A percentile compares a stretch with the other conserved stretches of the same genome.
Evolutionary conservation across 2,888 invertebrate species (phyloP).

Genomic region (Caenorhabditis sp.): DNA sequence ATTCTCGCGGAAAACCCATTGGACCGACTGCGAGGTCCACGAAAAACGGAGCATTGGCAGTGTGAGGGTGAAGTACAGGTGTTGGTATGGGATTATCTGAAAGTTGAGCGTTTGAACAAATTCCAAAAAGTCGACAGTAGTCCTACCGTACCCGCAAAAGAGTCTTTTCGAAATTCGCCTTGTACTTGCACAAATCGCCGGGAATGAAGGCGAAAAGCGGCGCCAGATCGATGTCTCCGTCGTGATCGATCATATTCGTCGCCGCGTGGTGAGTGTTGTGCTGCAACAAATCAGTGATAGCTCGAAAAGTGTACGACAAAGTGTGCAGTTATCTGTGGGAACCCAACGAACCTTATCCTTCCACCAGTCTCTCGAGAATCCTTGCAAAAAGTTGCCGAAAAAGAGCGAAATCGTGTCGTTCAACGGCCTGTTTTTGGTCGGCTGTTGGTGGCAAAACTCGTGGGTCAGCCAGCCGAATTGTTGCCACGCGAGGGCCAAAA

Average conservation of each 20-base stretch:
- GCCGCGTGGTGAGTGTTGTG: slow-evolving; percentile 79
- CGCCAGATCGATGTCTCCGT: slow-evolving; percentile 76
- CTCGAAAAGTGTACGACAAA: neutral
- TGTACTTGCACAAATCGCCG: slow-evolving; percentile 74
- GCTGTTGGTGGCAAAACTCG: slow-evolving; percentile 77
- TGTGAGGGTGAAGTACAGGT: slow-evolving; percentile 75
- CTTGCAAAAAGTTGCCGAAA: slow-evolving; percentile 76
- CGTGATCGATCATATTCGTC: slow-evolving; percentile 76
- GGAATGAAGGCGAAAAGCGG: slow-evolving; percentile 77
- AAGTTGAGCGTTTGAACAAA: slow-evolving; percentile 1
- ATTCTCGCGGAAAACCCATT: slow-evolving; percentile 71
- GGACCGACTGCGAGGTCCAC: slow-evolving; percentile 75
- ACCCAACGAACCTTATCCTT: slow-evolving; percentile 71
- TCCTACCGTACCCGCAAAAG: slow-evolving; percentile 53
- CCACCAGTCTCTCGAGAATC: slow-evolving; percentile 78
- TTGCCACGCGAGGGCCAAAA: slow-evolving; percentile 76
- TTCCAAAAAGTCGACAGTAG: neutral
- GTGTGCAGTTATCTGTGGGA: neutral
- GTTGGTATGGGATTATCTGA: slow-evolving; percentile 76
- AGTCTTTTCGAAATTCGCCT: slow-evolving; percentile 70
- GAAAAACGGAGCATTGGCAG: slow-evolving; percentile 75
- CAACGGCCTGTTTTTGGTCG: slow-evolving; percentile 65
- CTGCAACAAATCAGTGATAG: slow-evolving; percentile 41
- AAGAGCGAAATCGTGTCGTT: slow-evolving; percentile 72
- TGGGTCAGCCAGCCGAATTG: slow-evolving; percentile 77